Percentiles rank a stretch among this genome's conserved stretches.
Evolutionary conservation across 2,797 vertebrate species (phyloP).

Genomic region (Myripristis jacobus): DNA sequence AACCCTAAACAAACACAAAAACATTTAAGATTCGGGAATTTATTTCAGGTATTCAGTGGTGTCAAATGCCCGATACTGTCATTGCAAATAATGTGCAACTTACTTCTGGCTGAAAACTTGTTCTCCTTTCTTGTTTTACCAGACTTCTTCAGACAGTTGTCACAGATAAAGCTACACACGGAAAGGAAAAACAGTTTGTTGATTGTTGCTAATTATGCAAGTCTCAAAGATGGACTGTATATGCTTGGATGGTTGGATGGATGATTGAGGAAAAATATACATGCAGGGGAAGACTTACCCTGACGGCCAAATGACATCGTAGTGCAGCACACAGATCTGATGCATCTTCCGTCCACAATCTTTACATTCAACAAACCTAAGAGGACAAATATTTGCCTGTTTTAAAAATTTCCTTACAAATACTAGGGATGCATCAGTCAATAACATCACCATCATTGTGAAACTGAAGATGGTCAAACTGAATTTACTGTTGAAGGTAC

Average conservation of each 20-base stretch:
- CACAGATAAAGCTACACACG: slow-evolving; percentile 92
- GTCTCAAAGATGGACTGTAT: background rate
- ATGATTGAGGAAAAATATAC: too few relatives aligned
- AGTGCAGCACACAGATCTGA: slow-evolving; percentile 98
- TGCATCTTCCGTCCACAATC: slow-evolving; percentile 99
- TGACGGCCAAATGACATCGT: slow-evolving; percentile 97
- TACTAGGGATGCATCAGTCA: background rate
- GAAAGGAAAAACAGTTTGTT: slow-evolving; percentile 9
- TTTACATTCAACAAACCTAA: slow-evolving; percentile 98
- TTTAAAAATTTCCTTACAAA: background rate
- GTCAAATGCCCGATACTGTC: background rate
- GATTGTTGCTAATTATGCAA: background rate
- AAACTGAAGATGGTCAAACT: background rate
- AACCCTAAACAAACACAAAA: slow-evolving; percentile 82
- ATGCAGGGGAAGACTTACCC: slow-evolving; percentile 87
- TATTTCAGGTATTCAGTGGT: background rate
- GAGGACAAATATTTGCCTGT: slow-evolving; percentile 27
- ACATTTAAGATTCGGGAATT: slow-evolving; percentile 4
- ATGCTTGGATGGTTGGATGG: background rate
- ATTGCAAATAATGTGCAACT: slow-evolving; percentile 67
- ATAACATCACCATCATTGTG: too few relatives aligned
- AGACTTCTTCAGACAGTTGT: slow-evolving; percentile 98
- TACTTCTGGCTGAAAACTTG: slow-evolving; percentile 97
- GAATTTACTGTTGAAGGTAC: background rate
- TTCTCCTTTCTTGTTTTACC: slow-evolving; percentile 95